Evolutionary conservation across 30 jellyfish, hydroid and myxozoan genomes (phyloP).

Genomic region (Cassiopea andromeda): DNA sequence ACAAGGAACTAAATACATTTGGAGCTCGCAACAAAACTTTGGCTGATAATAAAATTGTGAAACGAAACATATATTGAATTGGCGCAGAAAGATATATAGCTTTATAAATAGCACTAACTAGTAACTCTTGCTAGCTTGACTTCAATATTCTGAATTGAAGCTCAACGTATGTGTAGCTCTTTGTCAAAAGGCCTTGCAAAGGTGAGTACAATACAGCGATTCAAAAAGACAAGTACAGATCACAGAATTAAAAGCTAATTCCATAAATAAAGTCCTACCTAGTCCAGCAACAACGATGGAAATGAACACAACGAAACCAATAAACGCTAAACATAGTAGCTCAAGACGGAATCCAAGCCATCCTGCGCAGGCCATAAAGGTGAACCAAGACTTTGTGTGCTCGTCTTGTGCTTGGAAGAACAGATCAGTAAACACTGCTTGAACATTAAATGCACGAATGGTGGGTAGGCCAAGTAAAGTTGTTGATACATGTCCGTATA

Average conservation of each 20-base stretch:
- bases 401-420: constrained; percentile 78
- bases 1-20: background rate
- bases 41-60: too few species aligned
- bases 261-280: constrained; percentile 4
- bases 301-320: constrained; percentile 62
- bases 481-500: constrained; percentile 91
- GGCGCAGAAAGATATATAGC: too few species aligned
- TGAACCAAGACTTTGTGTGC: constrained; percentile 89
- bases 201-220: too few species aligned
- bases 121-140: too few species aligned
- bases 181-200: too few species aligned
- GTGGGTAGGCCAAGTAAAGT: constrained; percentile 95
- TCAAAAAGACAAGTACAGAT: too few species aligned
- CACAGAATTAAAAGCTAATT: too few species aligned
- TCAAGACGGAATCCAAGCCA: constrained; percentile 91
- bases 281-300: constrained; percentile 75
- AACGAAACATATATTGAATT: too few species aligned
- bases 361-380: constrained; percentile 75
- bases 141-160: too few species aligned
- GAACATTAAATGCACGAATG: constrained; percentile 92
- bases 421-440: constrained; percentile 73
- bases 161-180: too few species aligned
- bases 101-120: too few species aligned
- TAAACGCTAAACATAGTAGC: constrained; percentile 45
- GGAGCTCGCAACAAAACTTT: too few species aligned